Evolutionary conservation across 2,888 invertebrate species (phyloP).

Genomic region (Drosophila neonasuta): DNA sequence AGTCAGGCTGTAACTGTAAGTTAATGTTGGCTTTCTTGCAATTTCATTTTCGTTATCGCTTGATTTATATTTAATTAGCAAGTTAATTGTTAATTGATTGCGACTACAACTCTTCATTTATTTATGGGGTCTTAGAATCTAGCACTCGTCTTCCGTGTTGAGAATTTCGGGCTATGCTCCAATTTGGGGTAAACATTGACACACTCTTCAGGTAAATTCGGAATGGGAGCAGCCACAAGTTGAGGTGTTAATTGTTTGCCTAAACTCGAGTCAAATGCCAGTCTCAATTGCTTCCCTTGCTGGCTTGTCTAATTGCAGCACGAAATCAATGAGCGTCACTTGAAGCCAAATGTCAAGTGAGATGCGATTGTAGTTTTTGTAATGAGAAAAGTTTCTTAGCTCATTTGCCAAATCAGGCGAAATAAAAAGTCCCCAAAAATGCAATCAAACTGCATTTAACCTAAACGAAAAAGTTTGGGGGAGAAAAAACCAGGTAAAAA

Average conservation of each 20-base stretch:
- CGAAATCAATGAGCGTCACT: constrained; percentile 38
- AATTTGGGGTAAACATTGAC: constrained; percentile 64
- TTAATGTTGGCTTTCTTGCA: constrained; percentile 35
- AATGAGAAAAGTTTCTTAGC: constrained; percentile 42
- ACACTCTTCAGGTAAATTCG: constrained; percentile 45
- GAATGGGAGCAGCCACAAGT: constrained; percentile 41
- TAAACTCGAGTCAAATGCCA: constrained; percentile 27
- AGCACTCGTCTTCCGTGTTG: constrained; percentile 24
- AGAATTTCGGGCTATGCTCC: constrained; percentile 28
- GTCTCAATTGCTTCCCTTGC: neutral
- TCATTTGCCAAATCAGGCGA: constrained; percentile 56
- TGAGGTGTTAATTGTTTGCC: constrained; percentile 66
- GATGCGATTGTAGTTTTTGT: constrained; percentile 35
- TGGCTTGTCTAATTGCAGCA: constrained; percentile 16
- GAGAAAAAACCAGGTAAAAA: constrained; percentile 17
- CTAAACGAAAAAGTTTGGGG: constrained; percentile 12
- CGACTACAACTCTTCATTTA: constrained; percentile 38
- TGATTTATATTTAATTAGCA: constrained; percentile 66
- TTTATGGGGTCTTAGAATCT: constrained; percentile 34
- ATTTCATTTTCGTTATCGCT: constrained; percentile 63
- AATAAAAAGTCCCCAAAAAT: constrained; percentile 38
- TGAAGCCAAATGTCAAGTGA: constrained; percentile 45
- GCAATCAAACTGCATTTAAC: constrained; percentile 53
- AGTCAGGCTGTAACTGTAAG: constrained; percentile 23
- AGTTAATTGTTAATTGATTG: constrained; percentile 66